Base-by-base conservation (phyloP, 2,888 invertebrate species). In the Melieria omissa region DNA sequence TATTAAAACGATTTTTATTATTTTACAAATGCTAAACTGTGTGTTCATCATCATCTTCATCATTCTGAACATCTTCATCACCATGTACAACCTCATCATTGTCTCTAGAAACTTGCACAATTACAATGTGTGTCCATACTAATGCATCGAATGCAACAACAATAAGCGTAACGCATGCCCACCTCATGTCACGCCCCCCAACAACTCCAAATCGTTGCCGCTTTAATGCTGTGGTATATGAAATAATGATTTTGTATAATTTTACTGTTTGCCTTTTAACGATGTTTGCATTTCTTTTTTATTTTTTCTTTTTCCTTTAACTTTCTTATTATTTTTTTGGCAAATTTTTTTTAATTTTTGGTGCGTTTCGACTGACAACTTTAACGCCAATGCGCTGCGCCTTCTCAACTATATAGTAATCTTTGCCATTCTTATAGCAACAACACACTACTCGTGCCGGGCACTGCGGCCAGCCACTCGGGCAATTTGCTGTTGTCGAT, bases 381-480 rank as follows among this genome's bases (percentile, higher is more conserved):
- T 54, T 16, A 66, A 66, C 16, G 45, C 46, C 47, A 8, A 57
- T 5, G 41, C 16, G 57, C 12, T 12, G 42, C 42, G 46, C 8
- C 16, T 66, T 29, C 57, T 29, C 2, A 29, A 45, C 55, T 57
- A 47, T 71, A 71, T 81, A 84, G 83, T 85, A 83, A 86, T 80
- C 83, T 86, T 83, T 86, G 83, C 78, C 83, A 83, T 85, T 82
- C 83, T 86, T 87, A 85, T 86, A 86, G 86, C 84, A 89, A 89
- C 82, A 89, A 89, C 82, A 89, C 89, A 73, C 86, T 89, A 78
- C 88, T 88, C 78, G 90, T 90, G 81, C 90, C 90, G 76, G 89
- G 88, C 80, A 81, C 84, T 72, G 87, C 87, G 72, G 84, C 82
- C 77, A 85, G 85, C 80, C 85, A 85, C 79, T 86, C 86, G 79